Base-by-base conservation (phyloP, 2,888 invertebrate genomes). In the Cantharis nigra region DNA sequence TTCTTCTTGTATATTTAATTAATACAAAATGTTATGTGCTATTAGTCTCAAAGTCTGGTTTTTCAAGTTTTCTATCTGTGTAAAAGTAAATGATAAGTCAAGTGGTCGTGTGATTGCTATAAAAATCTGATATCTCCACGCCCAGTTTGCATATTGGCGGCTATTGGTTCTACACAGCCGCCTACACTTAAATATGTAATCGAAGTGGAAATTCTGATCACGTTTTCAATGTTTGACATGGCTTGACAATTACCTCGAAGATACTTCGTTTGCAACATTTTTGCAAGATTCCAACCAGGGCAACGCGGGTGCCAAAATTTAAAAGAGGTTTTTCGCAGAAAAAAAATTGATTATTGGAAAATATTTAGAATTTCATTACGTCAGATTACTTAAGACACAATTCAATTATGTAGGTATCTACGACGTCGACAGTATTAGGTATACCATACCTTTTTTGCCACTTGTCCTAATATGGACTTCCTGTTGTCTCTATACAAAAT, bases 141-240 rank as follows among this genome's bases (percentile, higher is more conserved):
- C 87, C 87, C 87, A 87, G 86, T 87, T 87, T 87, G 87, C 87
- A 87, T 87, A 87, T 86, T 83, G 84, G 81, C 81, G 82, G 85
- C 84, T 80, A 87, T 87, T 87, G 86, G 87, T 84, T 83, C 84
- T 81, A 80, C 70, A 49, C 71, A 74, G 79, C 83, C 86, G 85
- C 85, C 85, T 86, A 85, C 86, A 83, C 85, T 62, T 73, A 63
- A 67, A 67, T 67, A 67, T 67, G 20, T 67, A 23, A 67, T 23
- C 23, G 13, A 20, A n/a, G 18, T 18, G 65, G n/a, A 23, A 67
- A 67, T 23, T 67, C 33, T 49, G 14, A 65, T 72, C 72, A 33
- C 64, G 49, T 49, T 49, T 49, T 49, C n/a, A 49, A 49, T 49
- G 49, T 49, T 49, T 49, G 49, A 49, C 49, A n/a, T 49, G 49